Base-by-base conservation (phyloP, 2,888 invertebrate species). In the Amaurobius ferox region DNA sequence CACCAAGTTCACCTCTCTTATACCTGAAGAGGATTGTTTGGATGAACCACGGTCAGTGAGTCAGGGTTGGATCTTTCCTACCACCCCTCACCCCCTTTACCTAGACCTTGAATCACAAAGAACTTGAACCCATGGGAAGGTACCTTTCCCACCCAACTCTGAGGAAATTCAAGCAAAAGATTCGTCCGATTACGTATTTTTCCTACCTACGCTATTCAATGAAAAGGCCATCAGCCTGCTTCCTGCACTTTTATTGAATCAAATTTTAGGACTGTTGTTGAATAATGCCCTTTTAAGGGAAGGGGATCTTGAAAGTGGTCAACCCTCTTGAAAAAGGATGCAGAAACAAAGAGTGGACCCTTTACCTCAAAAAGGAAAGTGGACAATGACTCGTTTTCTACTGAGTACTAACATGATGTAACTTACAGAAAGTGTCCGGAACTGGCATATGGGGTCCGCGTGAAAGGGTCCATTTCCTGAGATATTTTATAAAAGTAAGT, bases 41-140 rank as follows among this genome's bases (percentile, higher is more conserved):
- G 71, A 11, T 30, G 30, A 68, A 72, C 61, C 23, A 73, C 78
- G 85, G 85, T 79, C 78, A 86, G 85, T 79, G 73, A 78, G 73
- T 68, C 73, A 86, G 78, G 85, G 78, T 77, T 64, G 66, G 61
- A 35, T 16, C 62, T 6, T 28, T 70, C 64, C 28, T 66, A 32
- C 32, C 26, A 19, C 44, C n/a, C 26, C 23, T 23, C 19, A 1
- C 70, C 39, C 62, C 61, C 26, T 66, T 66, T 39, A 48, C 44
- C 71, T 68, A 70, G 77, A 72, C 83, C 73, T 85, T 73, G 78
- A 29, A 32, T 39, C 44, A 78, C 77, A 78, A 70, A 74, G 77
- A 35, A 9, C n/a, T 29, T n/a, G 19, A 35, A 55, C 67, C 61
- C 70, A 35, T 39, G 11, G 30, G 29, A 32, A 19, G 39, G 71